These are phyloP conservation scores for Misgurnus anguillicaudatus DNA, from an alignment of 2,113 vertebrate genomes.

Conservation along the genomic window DNA sequence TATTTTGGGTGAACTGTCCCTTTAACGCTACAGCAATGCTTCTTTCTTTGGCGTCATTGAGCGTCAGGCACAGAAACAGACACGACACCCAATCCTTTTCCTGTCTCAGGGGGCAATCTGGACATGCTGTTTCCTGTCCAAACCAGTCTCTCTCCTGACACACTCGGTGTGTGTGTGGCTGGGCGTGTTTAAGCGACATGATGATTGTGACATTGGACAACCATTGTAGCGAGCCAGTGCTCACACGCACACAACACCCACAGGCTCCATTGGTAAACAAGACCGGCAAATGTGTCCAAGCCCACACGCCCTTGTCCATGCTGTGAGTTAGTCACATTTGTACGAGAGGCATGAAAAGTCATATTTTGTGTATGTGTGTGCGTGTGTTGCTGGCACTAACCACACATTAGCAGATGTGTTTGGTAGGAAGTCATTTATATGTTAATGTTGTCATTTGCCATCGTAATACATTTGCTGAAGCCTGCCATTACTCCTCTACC, in stretches of 20 bases:
- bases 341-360: constrained; percentile 39
- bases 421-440: constrained; percentile 81
- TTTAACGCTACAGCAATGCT: constrained; percentile 4
- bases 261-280: constrained; percentile 20
- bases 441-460: constrained; percentile 81
- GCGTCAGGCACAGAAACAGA: constrained; percentile 23
- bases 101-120: constrained; percentile 48
- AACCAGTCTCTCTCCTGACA: constrained; percentile 44
- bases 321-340: constrained; percentile 42
- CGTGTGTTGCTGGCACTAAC: constrained; percentile 45
- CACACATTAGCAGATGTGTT: constrained; percentile 77
- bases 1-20: background rate
- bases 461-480: constrained; percentile 73
- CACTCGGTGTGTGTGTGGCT: constrained; percentile 9
- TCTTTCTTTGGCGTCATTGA: background rate
- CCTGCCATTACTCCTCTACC: constrained; percentile 63
- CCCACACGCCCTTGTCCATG: constrained; percentile 24
- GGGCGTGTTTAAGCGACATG: constrained; percentile 35
- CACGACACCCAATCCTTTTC: constrained; percentile 39
- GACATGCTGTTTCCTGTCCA: constrained; percentile 54
- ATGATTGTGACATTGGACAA: constrained; percentile 33
- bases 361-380: constrained; percentile 50
- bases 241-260: constrained; percentile 20
- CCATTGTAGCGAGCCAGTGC: constrained; percentile 24
- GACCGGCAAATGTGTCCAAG: constrained; percentile 7